These are phyloP conservation scores for Clusia tigrina DNA, from an alignment of 2,888 invertebrate species.

Conservation along the genomic window DNA sequence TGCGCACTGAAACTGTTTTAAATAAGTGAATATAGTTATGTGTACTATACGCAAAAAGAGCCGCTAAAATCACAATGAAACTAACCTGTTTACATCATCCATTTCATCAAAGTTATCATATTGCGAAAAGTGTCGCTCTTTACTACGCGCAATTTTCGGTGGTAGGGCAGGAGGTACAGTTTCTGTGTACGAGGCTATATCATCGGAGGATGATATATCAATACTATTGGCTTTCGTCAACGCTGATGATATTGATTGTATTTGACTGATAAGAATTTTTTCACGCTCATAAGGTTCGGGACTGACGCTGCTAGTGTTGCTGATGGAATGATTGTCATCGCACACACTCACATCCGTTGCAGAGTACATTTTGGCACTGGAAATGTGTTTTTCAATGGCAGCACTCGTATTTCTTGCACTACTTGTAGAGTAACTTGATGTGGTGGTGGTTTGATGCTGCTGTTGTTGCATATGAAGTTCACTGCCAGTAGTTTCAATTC, in stretches of 20 bases:
- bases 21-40: neutral
- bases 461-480: constrained; percentile 26
- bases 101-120: constrained; percentile 72
- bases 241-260: constrained; percentile 42
- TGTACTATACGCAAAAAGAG: neutral
- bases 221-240: constrained; percentile 45
- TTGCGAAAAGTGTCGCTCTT: constrained; percentile 72
- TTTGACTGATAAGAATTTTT: constrained; percentile 38
- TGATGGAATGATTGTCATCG: constrained; percentile 42
- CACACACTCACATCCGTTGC: neutral
- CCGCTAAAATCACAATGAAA: too few relatives aligned
- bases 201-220: constrained; percentile 43
- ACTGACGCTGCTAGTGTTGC: constrained; percentile 40
- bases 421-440: neutral
- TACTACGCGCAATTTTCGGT: constrained; percentile 67
- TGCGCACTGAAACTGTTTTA: constrained; percentile 44
- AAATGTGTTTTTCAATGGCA: constrained; percentile 19
- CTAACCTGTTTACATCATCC: constrained; percentile 64
- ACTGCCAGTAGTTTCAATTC: constrained; percentile 45
- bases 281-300: constrained; percentile 42
- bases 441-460: constrained; percentile 21
- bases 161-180: constrained; percentile 71
- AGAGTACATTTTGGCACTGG: constrained; percentile 17
- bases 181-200: constrained; percentile 32
- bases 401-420: neutral